Evolutionary conservation across 2,113 vertebrate genomes (phyloP).

Genomic region (Osmerus mordax): DNA sequence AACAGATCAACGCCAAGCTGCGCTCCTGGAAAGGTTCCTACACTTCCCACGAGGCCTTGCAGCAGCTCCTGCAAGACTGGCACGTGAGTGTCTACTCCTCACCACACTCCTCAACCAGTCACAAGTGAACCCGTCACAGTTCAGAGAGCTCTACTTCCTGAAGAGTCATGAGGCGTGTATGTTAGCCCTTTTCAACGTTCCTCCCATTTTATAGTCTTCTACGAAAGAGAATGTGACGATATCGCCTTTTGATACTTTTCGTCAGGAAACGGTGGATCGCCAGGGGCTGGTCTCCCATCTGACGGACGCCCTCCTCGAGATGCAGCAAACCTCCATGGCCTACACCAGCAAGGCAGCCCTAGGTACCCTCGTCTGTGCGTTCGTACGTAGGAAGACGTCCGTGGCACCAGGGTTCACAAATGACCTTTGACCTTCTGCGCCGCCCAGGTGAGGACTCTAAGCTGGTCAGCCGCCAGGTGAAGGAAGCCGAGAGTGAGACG

Average conservation of each 20-base stretch:
- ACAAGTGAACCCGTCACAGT: too few relatives aligned
- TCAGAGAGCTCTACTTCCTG: background rate
- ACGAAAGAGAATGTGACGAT: too few relatives aligned
- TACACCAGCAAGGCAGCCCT: constrained; percentile 47
- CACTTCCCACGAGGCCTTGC: constrained; percentile 70
- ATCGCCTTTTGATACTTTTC: background rate
- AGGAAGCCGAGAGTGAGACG: constrained; percentile 58
- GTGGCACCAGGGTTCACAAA: background rate
- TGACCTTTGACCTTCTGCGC: constrained; percentile 2
- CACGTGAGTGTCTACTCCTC: constrained; percentile 66
- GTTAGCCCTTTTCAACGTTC: too few relatives aligned
- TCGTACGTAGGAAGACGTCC: background rate
- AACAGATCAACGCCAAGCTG: constrained; percentile 65
- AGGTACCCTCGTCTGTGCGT: constrained; percentile 28
- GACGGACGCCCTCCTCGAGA: constrained; percentile 27
- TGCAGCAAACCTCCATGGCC: constrained; percentile 36
- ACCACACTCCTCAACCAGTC: too few relatives aligned
- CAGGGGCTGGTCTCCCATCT: constrained; percentile 37
- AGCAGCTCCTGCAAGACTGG: constrained; percentile 71
- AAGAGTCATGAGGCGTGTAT: background rate
- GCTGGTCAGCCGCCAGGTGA: constrained; percentile 57
- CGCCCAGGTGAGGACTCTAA: constrained; percentile 67
- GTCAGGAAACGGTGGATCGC: constrained; percentile 45
- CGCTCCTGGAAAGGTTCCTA: constrained; percentile 72
- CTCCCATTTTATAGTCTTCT: too few relatives aligned